Conservation (phyloP, 2,113 vertebrate genomes). For the Lasiurus borealis region DNA sequence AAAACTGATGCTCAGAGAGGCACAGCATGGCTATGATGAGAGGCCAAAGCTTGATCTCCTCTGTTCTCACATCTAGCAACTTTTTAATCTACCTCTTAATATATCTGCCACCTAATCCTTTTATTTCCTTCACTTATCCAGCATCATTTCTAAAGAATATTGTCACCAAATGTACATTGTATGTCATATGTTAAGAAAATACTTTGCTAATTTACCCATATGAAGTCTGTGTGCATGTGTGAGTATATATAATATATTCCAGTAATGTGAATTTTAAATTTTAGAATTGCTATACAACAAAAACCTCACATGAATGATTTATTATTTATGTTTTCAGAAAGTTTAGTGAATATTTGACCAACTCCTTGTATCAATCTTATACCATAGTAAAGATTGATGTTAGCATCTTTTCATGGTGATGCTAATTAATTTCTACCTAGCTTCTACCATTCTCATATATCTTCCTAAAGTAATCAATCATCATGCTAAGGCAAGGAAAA, state of each 20-base stretch:
- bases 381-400: slow-evolving; percentile 76
- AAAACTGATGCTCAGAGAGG: neutral
- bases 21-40: neutral
- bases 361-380: slow-evolving; percentile 66
- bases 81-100: neutral
- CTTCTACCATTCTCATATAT: slow-evolving; percentile 82
- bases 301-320: neutral
- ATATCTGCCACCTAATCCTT: neutral
- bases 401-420: slow-evolving; percentile 73
- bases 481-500: slow-evolving; percentile 83
- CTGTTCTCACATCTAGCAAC: neutral
- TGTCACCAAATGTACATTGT: neutral
- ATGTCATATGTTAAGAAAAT: neutral
- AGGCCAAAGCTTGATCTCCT: neutral
- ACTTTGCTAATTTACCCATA: neutral
- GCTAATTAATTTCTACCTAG: slow-evolving; percentile 87
- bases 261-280: neutral
- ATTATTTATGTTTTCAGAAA: slow-evolving; percentile 63
- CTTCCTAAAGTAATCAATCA: slow-evolving; percentile 88
- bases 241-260: neutral
- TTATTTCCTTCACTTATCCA: neutral
- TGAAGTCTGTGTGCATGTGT: neutral
- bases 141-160: neutral
- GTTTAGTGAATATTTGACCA: slow-evolving; percentile 59
- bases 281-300: neutral